A percentile compares a stretch with the other conserved stretches of the same genome.
These are phyloP conservation scores for Odocoileus hemionus DNA, from an alignment of 2,113 vertebrate genomes.

Conservation along the genomic window DNA sequence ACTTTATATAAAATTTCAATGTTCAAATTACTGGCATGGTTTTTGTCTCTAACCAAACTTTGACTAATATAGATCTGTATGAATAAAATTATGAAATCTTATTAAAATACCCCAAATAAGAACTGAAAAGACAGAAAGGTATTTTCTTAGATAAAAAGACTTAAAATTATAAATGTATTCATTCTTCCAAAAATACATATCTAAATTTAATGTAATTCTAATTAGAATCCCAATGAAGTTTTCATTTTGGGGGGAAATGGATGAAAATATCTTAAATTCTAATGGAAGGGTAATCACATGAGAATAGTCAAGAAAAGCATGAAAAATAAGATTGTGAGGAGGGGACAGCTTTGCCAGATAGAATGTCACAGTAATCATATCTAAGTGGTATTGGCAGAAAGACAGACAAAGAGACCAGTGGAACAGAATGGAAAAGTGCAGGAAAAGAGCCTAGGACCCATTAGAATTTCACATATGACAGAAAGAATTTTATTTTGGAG, in stretches of 20 bases:
- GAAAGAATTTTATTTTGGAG: slow-evolving; percentile 12
- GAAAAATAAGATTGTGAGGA: neutral
- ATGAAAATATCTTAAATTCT: slow-evolving; percentile 52
- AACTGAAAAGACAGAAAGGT: neutral
- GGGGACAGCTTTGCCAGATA: neutral
- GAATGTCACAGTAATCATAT: slow-evolving; percentile 32
- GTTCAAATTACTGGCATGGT: neutral
- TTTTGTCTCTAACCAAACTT: slow-evolving; percentile 9
- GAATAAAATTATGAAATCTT: slow-evolving; percentile 26
- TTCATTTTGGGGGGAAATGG: neutral
- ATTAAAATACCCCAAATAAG: neutral
- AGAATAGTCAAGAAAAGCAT: neutral
- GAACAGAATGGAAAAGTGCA: neutral
- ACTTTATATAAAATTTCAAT: neutral
- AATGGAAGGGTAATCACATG: slow-evolving; percentile 18
- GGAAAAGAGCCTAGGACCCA: neutral
- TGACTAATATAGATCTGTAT: neutral
- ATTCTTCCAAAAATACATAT: neutral
- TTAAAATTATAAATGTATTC: neutral
- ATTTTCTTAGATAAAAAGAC: slow-evolving; percentile 1
- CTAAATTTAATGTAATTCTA: slow-evolving; percentile 3
- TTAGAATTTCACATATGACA: slow-evolving; percentile 22
- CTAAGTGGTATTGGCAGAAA: slow-evolving; percentile 27
- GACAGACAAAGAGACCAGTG: neutral
- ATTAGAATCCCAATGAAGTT: slow-evolving; percentile 14